Evolutionary conservation across 1,140 invertebrate species (phyloP).

Genomic region (Eulimnadia texana): DNA sequence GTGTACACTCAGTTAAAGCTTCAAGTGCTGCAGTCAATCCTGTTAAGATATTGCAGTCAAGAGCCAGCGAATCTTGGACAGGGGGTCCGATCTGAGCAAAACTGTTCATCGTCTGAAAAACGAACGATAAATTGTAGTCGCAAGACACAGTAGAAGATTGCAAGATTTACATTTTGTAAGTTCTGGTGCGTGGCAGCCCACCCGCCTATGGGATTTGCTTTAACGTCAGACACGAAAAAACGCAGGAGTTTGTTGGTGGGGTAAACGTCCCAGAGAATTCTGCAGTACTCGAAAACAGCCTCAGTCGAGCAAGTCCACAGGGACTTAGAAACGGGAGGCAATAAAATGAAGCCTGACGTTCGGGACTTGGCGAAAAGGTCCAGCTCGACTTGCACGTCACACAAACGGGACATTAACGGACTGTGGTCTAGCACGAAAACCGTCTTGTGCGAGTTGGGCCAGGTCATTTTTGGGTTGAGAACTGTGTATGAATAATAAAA

Average conservation of each 20-base stretch:
- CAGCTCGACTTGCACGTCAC: constrained; percentile 73
- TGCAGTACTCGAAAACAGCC: constrained; percentile 82
- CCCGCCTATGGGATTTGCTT: constrained; percentile 60
- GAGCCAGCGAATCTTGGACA: constrained; percentile 26
- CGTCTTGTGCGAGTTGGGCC: constrained; percentile 55
- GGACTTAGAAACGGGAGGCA: constrained; percentile 69
- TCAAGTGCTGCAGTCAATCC: constrained; percentile 76
- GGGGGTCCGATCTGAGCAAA: constrained; percentile 21
- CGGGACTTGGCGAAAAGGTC: constrained; percentile 43
- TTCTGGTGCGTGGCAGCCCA: constrained; percentile 68
- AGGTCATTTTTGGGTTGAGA: constrained; percentile 1
- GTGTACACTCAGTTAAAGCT: constrained; percentile 62
- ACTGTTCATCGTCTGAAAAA: constrained; percentile 8
- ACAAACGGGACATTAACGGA: constrained; percentile 70
- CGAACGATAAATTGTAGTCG: not conserved
- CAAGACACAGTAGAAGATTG: no score
- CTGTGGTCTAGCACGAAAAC: constrained; percentile 88
- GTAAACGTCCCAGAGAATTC: constrained; percentile 93
- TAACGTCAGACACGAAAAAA: constrained; percentile 67
- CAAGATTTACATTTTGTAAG: constrained; percentile 63
- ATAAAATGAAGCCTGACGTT: constrained; percentile 37
- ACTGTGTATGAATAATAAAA: no score
- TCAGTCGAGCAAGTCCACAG: constrained; percentile 91
- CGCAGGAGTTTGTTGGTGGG: constrained; percentile 67
- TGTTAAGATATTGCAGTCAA: constrained; percentile 59